Evolutionary conservation across 2,797 vertebrate genomes (phyloP).

Genomic region (Cacajao melanocephalus): DNA sequence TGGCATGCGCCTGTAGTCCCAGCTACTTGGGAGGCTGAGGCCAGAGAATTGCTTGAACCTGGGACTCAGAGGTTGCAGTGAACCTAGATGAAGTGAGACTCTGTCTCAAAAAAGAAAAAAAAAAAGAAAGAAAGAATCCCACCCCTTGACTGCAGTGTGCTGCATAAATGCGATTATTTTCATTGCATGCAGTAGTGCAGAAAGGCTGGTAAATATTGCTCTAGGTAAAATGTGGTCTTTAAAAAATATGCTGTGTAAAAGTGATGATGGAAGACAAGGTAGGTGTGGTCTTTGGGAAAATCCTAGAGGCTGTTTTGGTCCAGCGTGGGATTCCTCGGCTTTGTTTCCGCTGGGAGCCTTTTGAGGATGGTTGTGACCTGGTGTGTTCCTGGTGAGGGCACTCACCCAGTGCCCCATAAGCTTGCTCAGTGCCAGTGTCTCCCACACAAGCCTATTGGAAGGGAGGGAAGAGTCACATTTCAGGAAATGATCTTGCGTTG

Average conservation of each 20-base stretch:
- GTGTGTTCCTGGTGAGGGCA: not conserved
- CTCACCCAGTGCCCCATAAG: not conserved
- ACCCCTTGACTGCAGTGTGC: not conserved
- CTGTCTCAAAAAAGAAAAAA: not conserved
- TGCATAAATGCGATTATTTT: constrained; percentile 37
- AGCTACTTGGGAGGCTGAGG: not conserved
- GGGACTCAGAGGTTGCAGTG: not conserved
- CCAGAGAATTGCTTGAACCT: not conserved
- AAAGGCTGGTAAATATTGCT: constrained; percentile 29
- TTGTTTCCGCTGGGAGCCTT: not conserved
- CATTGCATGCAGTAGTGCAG: no score
- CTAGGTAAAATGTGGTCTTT: not conserved
- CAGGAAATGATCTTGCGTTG: not conserved
- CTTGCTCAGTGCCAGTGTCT: not conserved
- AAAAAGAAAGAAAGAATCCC: not conserved
- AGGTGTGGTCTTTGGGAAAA: not conserved
- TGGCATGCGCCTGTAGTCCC: not conserved
- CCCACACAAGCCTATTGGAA: not conserved
- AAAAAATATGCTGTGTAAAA: not conserved
- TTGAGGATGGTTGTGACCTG: not conserved
- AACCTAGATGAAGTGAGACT: not conserved
- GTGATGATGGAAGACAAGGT: not conserved
- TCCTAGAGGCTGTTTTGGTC: not conserved
- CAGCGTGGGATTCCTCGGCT: not conserved
- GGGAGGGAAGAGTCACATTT: not conserved